A percentile compares a stretch with the other conserved stretches of the same genome.
phyloP scores from a whole-genome alignment of 1,140 invertebrate species.

The Papilio xuthus region DNA sequence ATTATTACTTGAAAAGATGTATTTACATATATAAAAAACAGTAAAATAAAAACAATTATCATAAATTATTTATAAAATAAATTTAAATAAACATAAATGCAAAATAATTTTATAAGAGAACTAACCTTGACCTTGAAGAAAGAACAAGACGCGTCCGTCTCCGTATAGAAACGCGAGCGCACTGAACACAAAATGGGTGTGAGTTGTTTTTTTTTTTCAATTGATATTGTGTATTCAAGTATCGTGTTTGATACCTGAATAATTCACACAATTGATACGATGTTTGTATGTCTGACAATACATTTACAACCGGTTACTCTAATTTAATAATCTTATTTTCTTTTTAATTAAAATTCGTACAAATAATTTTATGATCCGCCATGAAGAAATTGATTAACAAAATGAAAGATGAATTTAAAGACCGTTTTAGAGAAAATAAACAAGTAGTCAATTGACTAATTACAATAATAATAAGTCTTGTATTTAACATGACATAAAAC shows the following conservation, averaged over 20 bases:
- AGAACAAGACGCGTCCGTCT: background rate
- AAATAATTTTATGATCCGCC: too few species aligned
- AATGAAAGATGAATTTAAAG: too few species aligned
- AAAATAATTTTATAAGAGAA: background rate
- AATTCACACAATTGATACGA: background rate
- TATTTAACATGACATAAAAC: too few species aligned
- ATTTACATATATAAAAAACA: background rate
- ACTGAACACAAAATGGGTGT: background rate
- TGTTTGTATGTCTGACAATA: background rate
- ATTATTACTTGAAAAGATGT: background rate
- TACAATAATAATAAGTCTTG: too few species aligned
- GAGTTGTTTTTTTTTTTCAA: slow-evolving; percentile 9
- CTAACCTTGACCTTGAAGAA: slow-evolving; percentile 2
- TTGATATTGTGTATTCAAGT: background rate
- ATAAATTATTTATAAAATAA: background rate
- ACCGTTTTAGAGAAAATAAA: too few species aligned
- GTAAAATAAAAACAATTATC: background rate
- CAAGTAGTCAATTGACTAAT: too few species aligned
- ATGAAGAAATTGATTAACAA: too few species aligned
- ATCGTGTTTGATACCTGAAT: background rate
- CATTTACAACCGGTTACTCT: background rate
- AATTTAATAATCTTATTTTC: background rate
- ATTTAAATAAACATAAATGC: background rate
- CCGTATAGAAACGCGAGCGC: background rate
- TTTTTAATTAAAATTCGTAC: too few species aligned